These are phyloP conservation scores for Unio delphinus DNA, from an alignment of 2,888 invertebrate genomes.

Conservation along the genomic window DNA sequence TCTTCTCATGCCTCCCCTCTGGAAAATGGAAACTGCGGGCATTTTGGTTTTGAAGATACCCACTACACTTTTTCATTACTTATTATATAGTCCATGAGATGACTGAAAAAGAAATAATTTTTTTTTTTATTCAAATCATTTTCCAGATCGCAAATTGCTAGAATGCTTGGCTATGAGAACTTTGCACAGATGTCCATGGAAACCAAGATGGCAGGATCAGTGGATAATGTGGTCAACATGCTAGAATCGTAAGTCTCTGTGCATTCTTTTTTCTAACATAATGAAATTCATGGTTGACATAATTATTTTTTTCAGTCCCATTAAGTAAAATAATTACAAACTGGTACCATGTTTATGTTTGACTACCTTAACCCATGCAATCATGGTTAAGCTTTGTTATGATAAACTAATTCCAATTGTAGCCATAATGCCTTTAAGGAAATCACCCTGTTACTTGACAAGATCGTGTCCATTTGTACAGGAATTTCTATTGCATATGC, in stretches of 20 bases:
- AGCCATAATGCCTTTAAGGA: too few relatives aligned
- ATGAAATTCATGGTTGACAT: background rate
- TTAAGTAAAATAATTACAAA: background rate
- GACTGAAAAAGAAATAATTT: conserved; percentile 11
- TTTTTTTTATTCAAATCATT: conserved; percentile 11
- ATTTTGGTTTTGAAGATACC: too few relatives aligned
- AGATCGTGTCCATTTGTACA: too few relatives aligned
- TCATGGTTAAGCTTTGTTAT: too few relatives aligned
- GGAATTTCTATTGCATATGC: too few relatives aligned
- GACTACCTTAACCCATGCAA: too few relatives aligned
- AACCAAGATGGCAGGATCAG: conserved; percentile 90
- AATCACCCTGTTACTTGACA: too few relatives aligned
- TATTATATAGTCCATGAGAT: background rate
- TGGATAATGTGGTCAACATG: conserved; percentile 82
- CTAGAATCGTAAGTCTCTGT: conserved; percentile 74
- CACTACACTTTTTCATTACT: too few relatives aligned
- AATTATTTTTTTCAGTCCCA: background rate
- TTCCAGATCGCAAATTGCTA: conserved; percentile 80
- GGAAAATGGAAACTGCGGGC: too few relatives aligned
- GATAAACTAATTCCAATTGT: too few relatives aligned
- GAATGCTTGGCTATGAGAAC: conserved; percentile 83
- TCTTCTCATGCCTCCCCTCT: too few relatives aligned
- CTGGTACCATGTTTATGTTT: too few relatives aligned
- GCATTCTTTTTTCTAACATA: background rate
- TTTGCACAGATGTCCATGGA: conserved; percentile 92